These are phyloP conservation scores for Chaetodon trifascialis DNA, from an alignment of 2,113 vertebrate genomes.

Conservation along the genomic window DNA sequence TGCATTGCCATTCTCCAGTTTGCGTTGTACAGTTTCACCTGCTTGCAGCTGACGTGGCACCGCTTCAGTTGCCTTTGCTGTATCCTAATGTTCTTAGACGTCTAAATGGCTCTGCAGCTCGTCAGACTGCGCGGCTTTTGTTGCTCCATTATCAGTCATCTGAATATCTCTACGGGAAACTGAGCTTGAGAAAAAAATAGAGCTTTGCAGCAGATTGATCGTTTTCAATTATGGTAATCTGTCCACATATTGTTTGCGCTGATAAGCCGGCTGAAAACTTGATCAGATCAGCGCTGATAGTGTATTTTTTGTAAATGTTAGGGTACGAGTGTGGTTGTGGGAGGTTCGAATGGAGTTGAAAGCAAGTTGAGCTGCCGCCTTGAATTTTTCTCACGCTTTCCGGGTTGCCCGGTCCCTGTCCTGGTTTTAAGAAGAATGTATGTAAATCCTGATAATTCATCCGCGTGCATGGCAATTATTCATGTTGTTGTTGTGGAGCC, in stretches of 20 bases:
- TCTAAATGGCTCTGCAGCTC: not conserved
- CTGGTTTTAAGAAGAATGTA: constrained; percentile 56
- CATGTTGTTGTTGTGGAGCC: constrained; percentile 69
- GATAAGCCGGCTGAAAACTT: constrained; percentile 36
- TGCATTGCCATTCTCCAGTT: not conserved
- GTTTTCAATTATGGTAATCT: constrained; percentile 60
- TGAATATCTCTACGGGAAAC: constrained; percentile 31
- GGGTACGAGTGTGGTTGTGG: not conserved
- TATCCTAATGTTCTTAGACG: not conserved
- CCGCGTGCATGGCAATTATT: constrained; percentile 56
- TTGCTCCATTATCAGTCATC: constrained; percentile 32
- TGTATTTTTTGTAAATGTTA: constrained; percentile 10
- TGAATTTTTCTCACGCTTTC: constrained; percentile 28
- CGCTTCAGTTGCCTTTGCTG: not conserved
- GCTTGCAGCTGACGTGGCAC: not conserved
- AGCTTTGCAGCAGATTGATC: constrained; percentile 32
- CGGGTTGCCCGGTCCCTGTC: constrained; percentile 3
- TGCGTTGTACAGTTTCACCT: not conserved
- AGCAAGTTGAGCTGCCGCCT: constrained; percentile 30
- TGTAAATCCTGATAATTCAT: constrained; percentile 71
- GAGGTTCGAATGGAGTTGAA: not conserved
- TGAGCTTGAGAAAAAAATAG: constrained; percentile 31
- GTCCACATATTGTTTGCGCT: constrained; percentile 11
- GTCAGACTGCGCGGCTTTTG: not conserved
- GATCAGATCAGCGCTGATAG: constrained; percentile 51